Base-by-base conservation (phyloP, 2,113 vertebrate species). In the Galemys pyrenaicus region DNA sequence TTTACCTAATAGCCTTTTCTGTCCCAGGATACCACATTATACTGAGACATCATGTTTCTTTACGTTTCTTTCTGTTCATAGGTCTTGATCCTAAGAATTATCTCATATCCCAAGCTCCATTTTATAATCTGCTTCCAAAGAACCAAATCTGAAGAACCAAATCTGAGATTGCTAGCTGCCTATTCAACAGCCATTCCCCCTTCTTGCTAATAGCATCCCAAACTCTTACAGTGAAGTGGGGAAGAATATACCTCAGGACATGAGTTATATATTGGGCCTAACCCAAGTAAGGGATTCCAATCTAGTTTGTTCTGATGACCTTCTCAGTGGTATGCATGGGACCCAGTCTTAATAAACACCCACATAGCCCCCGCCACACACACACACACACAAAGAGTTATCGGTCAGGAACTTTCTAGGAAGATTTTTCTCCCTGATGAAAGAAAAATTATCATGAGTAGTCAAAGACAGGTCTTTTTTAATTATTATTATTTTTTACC, bases 391-490 rank as follows among this genome's bases (percentile, higher is more conserved):
- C n/a, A 89, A 54, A 11, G 16, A 44, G 12, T 56, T 9, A 26
- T 68, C 44, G 77, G 19, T 37, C 39, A 94, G 44, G 19, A 13
- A n/a, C 32, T 92, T 95, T 91, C 46, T 51, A 35, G 35, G 30
- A 65, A 93, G 28, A 91, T 74, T 89, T 95, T 79, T 9, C 80
- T 91, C n/a, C 24, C 51, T 62, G 35, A 26, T 56, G 35, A 65
- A 94, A 58, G 44, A 39, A 71, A 51, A 65, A 51, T 58, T 39
- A 74, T 80, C 30, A 75, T 65, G 89, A 74, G 26, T 5, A 0
- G 79, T 84, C 32, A 64, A 91, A 86, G 12, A 90, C n/a, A 78
- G 3, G 13, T n/a, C 49, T 83, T 35, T 64, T 56, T 56, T 19
- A 22, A 9, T 20, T 54, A 9, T 54, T 54, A 9, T n/a, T 67